Evolutionary conservation across 2,113 vertebrate species (phyloP), one percentile per base, ranked within the genome.

Genomic region (Cebidichthys violaceus): DNA sequence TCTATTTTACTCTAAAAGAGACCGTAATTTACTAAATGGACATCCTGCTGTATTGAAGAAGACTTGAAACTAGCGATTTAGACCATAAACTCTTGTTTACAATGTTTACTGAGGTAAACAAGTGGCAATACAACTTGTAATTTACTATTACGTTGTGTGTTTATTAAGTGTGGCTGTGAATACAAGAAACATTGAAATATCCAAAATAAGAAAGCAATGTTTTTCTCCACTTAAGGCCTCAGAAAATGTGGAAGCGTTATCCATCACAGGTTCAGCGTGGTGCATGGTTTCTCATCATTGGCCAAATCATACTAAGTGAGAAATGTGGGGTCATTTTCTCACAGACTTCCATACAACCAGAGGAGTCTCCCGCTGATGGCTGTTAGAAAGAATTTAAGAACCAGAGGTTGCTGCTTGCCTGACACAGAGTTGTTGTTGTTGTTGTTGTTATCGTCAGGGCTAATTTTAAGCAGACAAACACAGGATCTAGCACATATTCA

Each of bases 251-350:
- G 76, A 66, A 77, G 22, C 13, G 75, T 60, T 81, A 41, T 90
- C 80, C 86, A 90, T 91, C 90, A 91, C 66, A 29, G 22, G 45
- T 6, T 91, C 86, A 89, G 92, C 61, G 86, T 89, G 91, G 86
- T 93, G 89, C 89, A 91, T 86, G 90, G 3, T 89, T 84, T 91
- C 43, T 92, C 85, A 73, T 89, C 88, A 82, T 22, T 57, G 86
- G 71, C 76, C 74, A 65, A 37, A 57, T 69, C 4, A 5, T 15
- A 14, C 15, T 45, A 45, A 14, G 43, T 45, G 43, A 43, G 43
- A 45, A 14, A 15, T 15, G 43, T 15, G 43, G 13, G 14, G 14
- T 45, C 43, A 43, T 43, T 18, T 17, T 50, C 17, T 50, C 45
- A 50, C 1, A 4, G 17, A 50, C 45, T 47, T 47, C 15, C 20